phyloP scores from a whole-genome alignment of 1,140 invertebrate genomes.

The Acromyrmex charruanus region DNA sequence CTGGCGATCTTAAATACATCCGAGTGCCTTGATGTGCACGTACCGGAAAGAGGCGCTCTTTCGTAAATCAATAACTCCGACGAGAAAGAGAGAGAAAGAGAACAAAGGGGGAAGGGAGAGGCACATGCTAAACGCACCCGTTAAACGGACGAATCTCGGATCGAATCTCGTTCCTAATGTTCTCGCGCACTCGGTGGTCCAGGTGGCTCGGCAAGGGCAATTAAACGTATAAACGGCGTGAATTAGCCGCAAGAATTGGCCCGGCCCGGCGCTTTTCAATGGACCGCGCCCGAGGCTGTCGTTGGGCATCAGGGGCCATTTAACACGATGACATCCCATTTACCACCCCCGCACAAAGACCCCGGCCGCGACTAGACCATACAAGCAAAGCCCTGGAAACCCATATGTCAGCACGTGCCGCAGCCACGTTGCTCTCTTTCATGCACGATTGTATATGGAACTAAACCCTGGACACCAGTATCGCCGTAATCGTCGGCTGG shows the following conservation, averaged over 20 bases:
- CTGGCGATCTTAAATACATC: background rate
- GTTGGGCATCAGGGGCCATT: constrained; percentile 74
- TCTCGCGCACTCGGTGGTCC: constrained; percentile 61
- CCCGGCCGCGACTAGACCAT: constrained; percentile 36
- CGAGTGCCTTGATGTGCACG: background rate
- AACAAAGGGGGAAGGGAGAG: background rate
- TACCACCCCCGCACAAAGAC: constrained; percentile 76
- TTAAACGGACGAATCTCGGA: constrained; percentile 21
- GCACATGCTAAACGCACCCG: constrained; percentile 35
- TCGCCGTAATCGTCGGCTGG: constrained; percentile 22
- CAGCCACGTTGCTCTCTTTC: constrained; percentile 26
- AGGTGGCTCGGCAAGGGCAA: constrained; percentile 72
- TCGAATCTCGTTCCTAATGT: constrained; percentile 28
- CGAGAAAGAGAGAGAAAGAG: background rate
- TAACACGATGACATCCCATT: constrained; percentile 79
- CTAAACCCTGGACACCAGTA: background rate
- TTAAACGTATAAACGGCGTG: constrained; percentile 77
- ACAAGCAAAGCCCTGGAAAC: constrained; percentile 69
- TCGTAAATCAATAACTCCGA: constrained; percentile 46
- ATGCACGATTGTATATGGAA: background rate
- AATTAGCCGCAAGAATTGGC: constrained; percentile 78
- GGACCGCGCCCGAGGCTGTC: constrained; percentile 38
- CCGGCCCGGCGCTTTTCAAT: constrained; percentile 62
- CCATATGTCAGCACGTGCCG: constrained; percentile 75
- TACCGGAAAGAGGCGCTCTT: constrained; percentile 19